Evolutionary conservation across 2,888 invertebrate genomes (phyloP), one percentile per base, ranked within the genome.

Genomic region (Diogma glabrata): DNA sequence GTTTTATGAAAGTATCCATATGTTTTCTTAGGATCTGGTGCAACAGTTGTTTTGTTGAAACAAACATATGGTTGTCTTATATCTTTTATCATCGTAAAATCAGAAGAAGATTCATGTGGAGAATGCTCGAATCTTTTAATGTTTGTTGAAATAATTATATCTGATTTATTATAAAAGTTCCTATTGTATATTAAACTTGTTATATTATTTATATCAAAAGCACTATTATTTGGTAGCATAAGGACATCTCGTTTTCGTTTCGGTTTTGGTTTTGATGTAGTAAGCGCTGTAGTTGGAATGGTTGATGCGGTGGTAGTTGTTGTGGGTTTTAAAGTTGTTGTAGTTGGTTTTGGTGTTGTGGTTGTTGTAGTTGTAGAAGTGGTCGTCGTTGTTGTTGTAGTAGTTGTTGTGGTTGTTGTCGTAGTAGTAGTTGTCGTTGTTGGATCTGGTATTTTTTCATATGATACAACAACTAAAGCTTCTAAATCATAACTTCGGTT

Each of bases 1-100:
- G 74, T 75, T 52, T 74, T 75, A 33, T 74, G 72, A 63, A 86
- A 90, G 62, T 82, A 81, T 8, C 90, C 90, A 63, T 84, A 84
- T 1, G 79, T 78, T 59, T 82, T 82, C 22, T 76, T 76, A 3
- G 77, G 70, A 62, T 83, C 81, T 33, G 77, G 73, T 0, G 81
- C 75, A 19, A 86, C 72, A n/a, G 74, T 66, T 8, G 78, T 74
- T 49, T 75, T 74, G 59, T 79, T 80, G 33, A 72, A 64, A 60
- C 82, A 82, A 40, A 77, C 63, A 57, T 69, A 73, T 5, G 76
- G 75, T 52, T 72, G 67, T 46, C 64, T 10, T 14, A 48, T 22
- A 48, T 40, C 49, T 12, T 2, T 38, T 23, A 28, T 36, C 22
- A 6, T 20, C 3, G 20, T 10, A 24, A 24, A 24, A 24, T 24